These are phyloP conservation scores for Hypomecis atomaria DNA, from an alignment of 2,888 invertebrate genomes.

Conservation along the genomic window DNA sequence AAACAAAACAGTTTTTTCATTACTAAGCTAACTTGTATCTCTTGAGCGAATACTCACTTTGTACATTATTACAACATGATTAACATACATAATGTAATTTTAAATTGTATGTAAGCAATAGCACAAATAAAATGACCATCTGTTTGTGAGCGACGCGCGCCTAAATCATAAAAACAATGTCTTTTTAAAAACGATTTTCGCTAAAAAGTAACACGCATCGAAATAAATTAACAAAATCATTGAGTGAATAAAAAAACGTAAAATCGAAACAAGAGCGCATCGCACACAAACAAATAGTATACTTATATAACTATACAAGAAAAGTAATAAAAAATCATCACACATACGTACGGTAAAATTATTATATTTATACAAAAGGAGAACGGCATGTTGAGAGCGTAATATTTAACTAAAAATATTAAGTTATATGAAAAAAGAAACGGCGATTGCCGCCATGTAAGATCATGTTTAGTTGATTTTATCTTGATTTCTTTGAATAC, in stretches of 20 bases:
- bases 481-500: constrained; percentile 10
- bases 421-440: constrained; percentile 18
- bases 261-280: constrained; percentile 30
- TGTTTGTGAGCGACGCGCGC: constrained; percentile 44
- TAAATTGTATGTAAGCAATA: constrained; percentile 64
- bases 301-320: constrained; percentile 43
- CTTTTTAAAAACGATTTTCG: constrained; percentile 40
- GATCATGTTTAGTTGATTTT: constrained; percentile 13
- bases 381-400: constrained; percentile 43
- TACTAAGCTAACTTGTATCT: constrained; percentile 78
- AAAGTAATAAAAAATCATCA: constrained; percentile 51
- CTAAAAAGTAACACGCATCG: constrained; percentile 29
- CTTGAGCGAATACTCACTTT: constrained; percentile 82
- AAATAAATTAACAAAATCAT: constrained; percentile 40
- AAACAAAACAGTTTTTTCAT: constrained; percentile 45
- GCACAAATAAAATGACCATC: constrained; percentile 57
- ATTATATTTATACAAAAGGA: constrained; percentile 54
- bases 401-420: constrained; percentile 13
- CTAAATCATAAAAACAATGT: constrained; percentile 46
- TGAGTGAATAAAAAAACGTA: constrained; percentile 30
- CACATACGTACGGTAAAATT: constrained; percentile 47
- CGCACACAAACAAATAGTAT: constrained; percentile 31
- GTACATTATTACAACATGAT: constrained; percentile 80
- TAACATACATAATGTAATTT: constrained; percentile 68
- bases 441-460: constrained; percentile 14